Base-by-base conservation (phyloP, 92 coral and sea anemone genomes). In the Metridium senile region DNA sequence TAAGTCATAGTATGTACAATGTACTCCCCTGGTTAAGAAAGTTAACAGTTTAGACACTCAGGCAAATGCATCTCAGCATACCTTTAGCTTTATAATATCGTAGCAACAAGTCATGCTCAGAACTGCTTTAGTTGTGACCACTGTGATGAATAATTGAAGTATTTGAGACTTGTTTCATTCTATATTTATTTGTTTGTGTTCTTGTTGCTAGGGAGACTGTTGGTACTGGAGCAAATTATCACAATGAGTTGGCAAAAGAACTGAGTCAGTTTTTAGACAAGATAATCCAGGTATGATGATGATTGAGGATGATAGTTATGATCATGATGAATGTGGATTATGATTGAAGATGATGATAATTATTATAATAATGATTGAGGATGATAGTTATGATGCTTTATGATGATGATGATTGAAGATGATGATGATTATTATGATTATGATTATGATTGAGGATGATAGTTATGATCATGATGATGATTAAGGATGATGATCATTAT, bases 211-310 rank as follows among this genome's bases (percentile, higher is more conserved):
- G 99, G 76, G 99, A 96, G 63, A 96, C 99, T 0, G 98, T 93
- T 11, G 99, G 99, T 13, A 81, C 96, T 2, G 97, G 99, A 9
- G 97, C 97, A 6, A 88, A 84, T n/a, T 96, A 96, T 70, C 99
- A 96, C 83, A 93, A 89, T 21, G 99, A 96, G 72, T 81, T 96
- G 53, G 99, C 99, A 43, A 96, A 93, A 71, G 93, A 96, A 66
- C 89, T 96, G n/a, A 90, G 92, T 0, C 66, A 70, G 19, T 90
- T 91, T 61, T 79, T 96, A 69, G 86, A 91, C 26, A 86, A 85
- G 31, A 47, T 85, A 33, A 87, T 92, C 68, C 81, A 85, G 93
- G 99, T 96, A 71, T 68, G 76, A 43, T 20, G 25, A 43, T 10
- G 1, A 0, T 29, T 23, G 27, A 6, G 21, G 77, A 30, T 28